phyloP scores from a whole-genome alignment of 2,113 vertebrate species.

The Acanthisitta chloris region DNA sequence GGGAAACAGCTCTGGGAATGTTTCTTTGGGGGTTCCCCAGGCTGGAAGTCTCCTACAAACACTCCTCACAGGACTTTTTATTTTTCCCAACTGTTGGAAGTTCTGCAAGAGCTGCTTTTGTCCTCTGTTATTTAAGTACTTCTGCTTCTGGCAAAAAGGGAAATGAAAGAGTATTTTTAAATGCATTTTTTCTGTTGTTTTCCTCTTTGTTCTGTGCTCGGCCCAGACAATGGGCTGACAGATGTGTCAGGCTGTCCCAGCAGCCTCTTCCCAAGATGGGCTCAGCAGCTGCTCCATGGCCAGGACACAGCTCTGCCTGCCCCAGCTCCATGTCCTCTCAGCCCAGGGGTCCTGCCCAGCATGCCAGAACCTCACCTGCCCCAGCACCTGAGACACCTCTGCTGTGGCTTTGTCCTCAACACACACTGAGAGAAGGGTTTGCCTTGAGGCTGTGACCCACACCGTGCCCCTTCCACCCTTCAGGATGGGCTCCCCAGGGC shows the following conservation, averaged over 20 bases:
- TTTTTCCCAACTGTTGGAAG: constrained; percentile 53
- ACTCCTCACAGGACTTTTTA: neutral
- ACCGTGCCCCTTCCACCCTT: neutral
- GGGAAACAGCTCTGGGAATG: neutral
- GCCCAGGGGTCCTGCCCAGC: accelerated
- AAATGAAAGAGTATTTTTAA: constrained; percentile 64
- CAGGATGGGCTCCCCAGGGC: neutral
- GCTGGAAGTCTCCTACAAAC: neutral
- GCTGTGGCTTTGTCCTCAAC: neutral
- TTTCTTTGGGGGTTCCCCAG: neutral
- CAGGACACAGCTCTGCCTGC: neutral
- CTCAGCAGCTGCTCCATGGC: neutral
- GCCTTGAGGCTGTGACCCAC: accelerated
- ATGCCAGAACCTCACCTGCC: neutral
- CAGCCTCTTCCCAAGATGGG: neutral
- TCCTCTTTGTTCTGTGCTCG: constrained; percentile 19
- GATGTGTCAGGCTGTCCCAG: neutral
- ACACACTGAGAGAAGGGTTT: neutral
- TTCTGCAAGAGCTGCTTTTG: constrained; percentile 54
- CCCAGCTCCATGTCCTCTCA: accelerated
- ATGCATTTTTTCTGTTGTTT: constrained; percentile 13
- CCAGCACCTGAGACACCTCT: neutral
- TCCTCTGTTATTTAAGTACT: constrained; percentile 54
- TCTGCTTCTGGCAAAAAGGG: constrained; percentile 65
- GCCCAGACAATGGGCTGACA: constrained; percentile 43